Conservation (phyloP, 2,888 invertebrate genomes). For the Byasa hedistus region DNA sequence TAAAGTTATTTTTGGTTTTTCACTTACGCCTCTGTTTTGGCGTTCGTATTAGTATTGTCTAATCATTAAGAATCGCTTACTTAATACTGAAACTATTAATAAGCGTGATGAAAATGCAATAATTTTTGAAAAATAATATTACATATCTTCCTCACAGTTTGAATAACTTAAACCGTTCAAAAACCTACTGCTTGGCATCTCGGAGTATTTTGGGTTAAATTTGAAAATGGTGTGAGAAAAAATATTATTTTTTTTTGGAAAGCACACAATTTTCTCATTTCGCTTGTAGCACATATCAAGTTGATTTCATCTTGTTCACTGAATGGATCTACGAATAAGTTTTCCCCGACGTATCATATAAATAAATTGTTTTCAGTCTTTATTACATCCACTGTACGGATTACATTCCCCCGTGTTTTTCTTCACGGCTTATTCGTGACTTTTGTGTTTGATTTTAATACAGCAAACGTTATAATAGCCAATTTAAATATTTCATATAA, state of each 20-base stretch:
- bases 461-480: no score
- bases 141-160: no score
- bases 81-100: no score
- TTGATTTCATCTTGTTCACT: slow-evolving; percentile 71
- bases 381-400: slow-evolving; percentile 72
- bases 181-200: no score
- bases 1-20: no score
- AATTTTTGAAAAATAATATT: no score
- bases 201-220: not conserved
- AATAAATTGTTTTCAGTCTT: slow-evolving; percentile 79
- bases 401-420: slow-evolving; percentile 51
- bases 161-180: no score
- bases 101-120: no score
- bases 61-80: no score
- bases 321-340: slow-evolving; percentile 67
- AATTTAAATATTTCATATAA: no score
- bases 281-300: slow-evolving; percentile 66
- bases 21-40: no score
- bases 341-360: slow-evolving; percentile 78
- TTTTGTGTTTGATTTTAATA: slow-evolving; percentile 24
- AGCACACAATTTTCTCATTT: slow-evolving; percentile 62
- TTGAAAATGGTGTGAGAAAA: not conserved
- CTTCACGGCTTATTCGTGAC: slow-evolving; percentile 33
- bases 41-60: no score
- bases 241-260: slow-evolving; percentile 39